Conservation (phyloP, 2,888 invertebrate genomes). For the Aricia artaxerxes region DNA sequence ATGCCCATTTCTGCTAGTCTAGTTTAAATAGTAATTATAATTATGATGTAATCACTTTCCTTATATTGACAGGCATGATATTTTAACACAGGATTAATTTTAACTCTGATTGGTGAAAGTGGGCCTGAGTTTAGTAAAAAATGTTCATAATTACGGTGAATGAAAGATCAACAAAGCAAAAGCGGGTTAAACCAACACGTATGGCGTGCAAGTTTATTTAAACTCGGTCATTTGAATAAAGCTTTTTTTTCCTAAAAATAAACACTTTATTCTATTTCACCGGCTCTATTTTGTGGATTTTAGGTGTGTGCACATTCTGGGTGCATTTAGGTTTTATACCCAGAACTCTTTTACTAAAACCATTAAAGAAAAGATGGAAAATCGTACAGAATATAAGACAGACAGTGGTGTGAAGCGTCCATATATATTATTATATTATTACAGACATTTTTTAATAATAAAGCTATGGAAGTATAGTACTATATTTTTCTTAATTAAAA, state of each 20-base stretch:
- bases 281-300: slow-evolving; percentile 4
- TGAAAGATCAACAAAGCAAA: slow-evolving; percentile 26
- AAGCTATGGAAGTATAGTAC: too few species aligned
- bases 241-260: slow-evolving; percentile 2
- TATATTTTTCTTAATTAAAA: too few species aligned
- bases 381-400: too few species aligned
- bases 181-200: slow-evolving; percentile 14
- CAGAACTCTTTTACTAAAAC: background rate
- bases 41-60: too few species aligned
- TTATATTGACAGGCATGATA: too few species aligned
- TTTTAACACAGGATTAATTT: background rate
- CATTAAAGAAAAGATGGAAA: too few species aligned
- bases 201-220: slow-evolving; percentile 10
- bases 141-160: background rate
- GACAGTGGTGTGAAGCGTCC: too few species aligned
- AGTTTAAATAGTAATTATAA: too few species aligned
- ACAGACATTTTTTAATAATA: too few species aligned
- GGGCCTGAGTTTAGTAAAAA: background rate
- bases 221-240: slow-evolving; percentile 27
- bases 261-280: slow-evolving; percentile 24
- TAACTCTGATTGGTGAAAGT: background rate
- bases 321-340: background rate
- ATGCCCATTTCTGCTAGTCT: too few species aligned
- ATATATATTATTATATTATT: too few species aligned
- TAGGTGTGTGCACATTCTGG: background rate